Percentiles rank a stretch among this genome's conserved stretches.
Evolutionary conservation across 2,797 vertebrate genomes (phyloP).

Genomic region (Natrix natrix): DNA sequence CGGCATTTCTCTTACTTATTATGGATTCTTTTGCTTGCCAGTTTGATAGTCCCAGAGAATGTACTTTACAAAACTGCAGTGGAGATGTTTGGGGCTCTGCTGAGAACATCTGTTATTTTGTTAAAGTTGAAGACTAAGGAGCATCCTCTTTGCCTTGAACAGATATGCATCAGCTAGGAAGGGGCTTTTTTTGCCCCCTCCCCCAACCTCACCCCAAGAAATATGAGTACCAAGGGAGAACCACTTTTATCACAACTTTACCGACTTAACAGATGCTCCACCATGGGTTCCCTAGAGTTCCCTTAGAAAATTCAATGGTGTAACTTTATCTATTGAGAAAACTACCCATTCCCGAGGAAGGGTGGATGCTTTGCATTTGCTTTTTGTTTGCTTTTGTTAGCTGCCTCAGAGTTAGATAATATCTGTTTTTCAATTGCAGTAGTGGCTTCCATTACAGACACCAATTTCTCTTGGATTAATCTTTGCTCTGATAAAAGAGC

Average conservation of each 20-base stretch:
- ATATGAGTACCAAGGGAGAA: not conserved
- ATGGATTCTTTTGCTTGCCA: not conserved
- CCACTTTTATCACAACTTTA: slow-evolving; percentile 19
- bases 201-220: not conserved
- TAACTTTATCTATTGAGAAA: slow-evolving; percentile 15
- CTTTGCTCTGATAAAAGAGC: not conserved
- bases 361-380: not conserved
- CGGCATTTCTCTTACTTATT: not conserved
- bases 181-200: not conserved
- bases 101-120: not conserved
- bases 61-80: not conserved
- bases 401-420: slow-evolving; percentile 33
- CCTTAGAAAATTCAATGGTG: not conserved
- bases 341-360: not conserved
- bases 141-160: not conserved
- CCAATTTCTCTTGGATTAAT: slow-evolving; percentile 1
- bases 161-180: fast-evolving
- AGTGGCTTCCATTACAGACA: slow-evolving; percentile 24
- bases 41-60: not conserved
- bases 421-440: not conserved
- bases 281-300: not conserved
- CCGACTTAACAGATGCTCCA: not conserved
- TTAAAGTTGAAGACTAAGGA: not conserved
- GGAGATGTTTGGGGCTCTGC: not conserved
- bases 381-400: not conserved